phyloP scores from a whole-genome alignment of 2,888 invertebrate genomes.

The Biston betularia region DNA sequence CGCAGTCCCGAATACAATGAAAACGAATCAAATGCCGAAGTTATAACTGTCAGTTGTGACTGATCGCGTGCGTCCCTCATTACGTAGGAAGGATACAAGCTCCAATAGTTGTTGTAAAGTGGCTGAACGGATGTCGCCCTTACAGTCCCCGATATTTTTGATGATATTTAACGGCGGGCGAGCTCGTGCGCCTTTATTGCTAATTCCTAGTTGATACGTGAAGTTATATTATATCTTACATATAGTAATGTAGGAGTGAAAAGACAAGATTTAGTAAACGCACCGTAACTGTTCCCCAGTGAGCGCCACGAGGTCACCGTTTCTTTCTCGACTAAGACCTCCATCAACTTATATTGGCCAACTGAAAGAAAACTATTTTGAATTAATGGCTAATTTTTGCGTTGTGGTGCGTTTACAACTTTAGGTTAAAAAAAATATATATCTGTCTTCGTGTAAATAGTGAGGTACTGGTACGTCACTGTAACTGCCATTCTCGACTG shows the following conservation, averaged over 20 bases:
- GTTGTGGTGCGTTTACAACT: constrained; percentile 7
- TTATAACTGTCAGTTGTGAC: background rate
- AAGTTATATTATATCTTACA: constrained; percentile 8
- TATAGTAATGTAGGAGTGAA: constrained; percentile 24
- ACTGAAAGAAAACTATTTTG: too few relatives aligned
- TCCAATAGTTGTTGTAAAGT: constrained; percentile 29
- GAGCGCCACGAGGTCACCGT: too few relatives aligned
- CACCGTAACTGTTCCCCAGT: background rate
- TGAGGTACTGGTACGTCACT: constrained; percentile 35
- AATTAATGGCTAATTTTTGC: too few relatives aligned
- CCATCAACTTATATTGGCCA: too few relatives aligned
- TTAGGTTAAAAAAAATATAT: constrained; percentile 2
- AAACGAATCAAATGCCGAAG: background rate
- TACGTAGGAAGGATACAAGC: background rate
- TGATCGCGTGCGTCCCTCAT: background rate
- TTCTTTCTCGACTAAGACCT: background rate
- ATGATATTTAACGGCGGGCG: constrained; percentile 21
- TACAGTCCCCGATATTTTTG: constrained; percentile 23
- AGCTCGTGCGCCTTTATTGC: constrained; percentile 7
- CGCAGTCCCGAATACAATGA: too few relatives aligned
- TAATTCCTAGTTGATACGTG: constrained; percentile 3
- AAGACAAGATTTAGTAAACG: constrained; percentile 17
- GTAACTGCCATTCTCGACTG: constrained; percentile 68
- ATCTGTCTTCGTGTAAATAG: constrained; percentile 11
- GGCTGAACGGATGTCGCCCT: constrained; percentile 16